Conservation (phyloP, 2,888 invertebrate genomes). For the Amblyjoppa proteus region DNA sequence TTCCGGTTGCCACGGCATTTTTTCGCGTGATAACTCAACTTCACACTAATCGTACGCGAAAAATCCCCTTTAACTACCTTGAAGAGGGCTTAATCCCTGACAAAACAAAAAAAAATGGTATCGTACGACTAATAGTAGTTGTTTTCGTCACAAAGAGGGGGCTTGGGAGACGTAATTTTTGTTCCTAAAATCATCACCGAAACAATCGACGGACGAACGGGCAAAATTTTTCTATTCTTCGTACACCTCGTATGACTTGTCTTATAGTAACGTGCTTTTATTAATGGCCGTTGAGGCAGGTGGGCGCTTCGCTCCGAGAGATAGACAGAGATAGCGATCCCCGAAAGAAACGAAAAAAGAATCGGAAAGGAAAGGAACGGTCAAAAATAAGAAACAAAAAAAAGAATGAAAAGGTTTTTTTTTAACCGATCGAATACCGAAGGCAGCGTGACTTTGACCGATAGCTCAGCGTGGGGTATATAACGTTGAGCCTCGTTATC, state of each 20-base stretch:
- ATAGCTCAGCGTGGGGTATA: constrained; percentile 75
- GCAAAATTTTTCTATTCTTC: constrained; percentile 4
- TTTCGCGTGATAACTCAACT: neutral
- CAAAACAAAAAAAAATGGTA: neutral
- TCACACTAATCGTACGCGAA: too few relatives aligned
- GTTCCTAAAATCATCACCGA: neutral
- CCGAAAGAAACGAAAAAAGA: neutral
- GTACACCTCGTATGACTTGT: constrained; percentile 2
- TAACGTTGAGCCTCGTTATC: constrained; percentile 74
- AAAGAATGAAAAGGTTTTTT: constrained; percentile 56
- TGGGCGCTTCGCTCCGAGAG: constrained; percentile 15
- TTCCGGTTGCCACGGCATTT: neutral
- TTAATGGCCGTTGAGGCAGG: constrained; percentile 39
- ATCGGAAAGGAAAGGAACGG: constrained; percentile 11
- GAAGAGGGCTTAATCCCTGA: neutral
- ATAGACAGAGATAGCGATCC: constrained; percentile 26
- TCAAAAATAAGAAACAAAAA: constrained; percentile 38
- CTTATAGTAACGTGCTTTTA: constrained; percentile 7
- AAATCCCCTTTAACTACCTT: neutral
- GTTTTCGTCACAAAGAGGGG: neutral
- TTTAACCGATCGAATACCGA: constrained; percentile 71
- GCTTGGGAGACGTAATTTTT: neutral
- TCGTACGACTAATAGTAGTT: too few relatives aligned
- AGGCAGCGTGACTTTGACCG: constrained; percentile 80
- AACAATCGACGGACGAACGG: neutral